A percentile compares a stretch with the other conserved stretches of the same genome.
These are phyloP conservation scores for Drepanosiphum platanoidis DNA, from an alignment of 2,888 invertebrate genomes.

Conservation along the genomic window DNA sequence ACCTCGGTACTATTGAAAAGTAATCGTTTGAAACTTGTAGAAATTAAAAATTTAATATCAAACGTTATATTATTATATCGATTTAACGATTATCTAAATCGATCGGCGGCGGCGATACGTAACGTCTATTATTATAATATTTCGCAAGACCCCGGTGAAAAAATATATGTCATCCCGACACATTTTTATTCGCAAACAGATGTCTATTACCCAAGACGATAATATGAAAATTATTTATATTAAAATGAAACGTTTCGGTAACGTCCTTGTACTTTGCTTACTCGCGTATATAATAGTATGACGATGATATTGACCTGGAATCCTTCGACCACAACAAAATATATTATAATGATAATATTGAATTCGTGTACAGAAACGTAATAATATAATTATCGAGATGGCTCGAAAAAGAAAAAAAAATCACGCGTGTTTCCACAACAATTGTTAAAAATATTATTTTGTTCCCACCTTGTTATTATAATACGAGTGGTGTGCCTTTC, in stretches of 20 bases:
- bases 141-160: background rate
- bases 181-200: background rate
- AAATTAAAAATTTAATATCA: no score
- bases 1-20: no score
- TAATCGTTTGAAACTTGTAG: no score
- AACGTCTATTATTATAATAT: background rate
- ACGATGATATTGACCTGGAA: slow-evolving; percentile 52
- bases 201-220: background rate
- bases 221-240: slow-evolving; percentile 29
- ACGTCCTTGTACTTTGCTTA: slow-evolving; percentile 32
- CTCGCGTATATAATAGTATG: no score
- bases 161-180: background rate
- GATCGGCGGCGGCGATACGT: background rate
- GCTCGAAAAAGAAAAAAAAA: no score
- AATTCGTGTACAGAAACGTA: background rate
- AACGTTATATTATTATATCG: background rate
- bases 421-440: no score
- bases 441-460: no score
- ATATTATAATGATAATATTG: background rate
- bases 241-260: background rate
- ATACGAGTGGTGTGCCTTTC: no score
- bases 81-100: background rate
- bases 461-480: no score
- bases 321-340: background rate
- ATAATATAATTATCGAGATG: background rate